Evolutionary conservation across 2,113 vertebrate genomes (phyloP), one percentile per base, ranked within the genome.

Genomic region (Chionodraco myersi): DNA sequence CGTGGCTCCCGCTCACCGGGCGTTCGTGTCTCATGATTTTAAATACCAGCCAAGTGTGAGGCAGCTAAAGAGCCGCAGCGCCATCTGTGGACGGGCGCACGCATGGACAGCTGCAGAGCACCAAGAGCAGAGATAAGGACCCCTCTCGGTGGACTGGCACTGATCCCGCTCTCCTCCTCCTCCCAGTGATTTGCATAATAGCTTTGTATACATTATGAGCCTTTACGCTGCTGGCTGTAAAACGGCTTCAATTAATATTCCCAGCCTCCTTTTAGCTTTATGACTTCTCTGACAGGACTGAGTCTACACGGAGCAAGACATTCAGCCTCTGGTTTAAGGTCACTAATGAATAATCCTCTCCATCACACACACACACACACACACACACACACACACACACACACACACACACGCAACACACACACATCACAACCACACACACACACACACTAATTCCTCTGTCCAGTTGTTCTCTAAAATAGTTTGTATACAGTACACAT

Each of bases 61-160:
- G 64, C 74, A 89, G 75, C 49, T 53, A 48, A 77, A 89, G 85
- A 79, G 45, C 90, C 85, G 91, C 90, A 95, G 82, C 90, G 18
- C 92, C 93, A 93, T 91, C 94, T 93, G 84, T 90, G 77, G 93
- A 59, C 11, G 0, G 48, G 0, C 2, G 13, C 0, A 0, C 8
- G 52, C 9, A 51, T 62, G 30, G 66, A 52, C 74, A 71, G 58
- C 64, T 18, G 48, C 18, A 44, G 44, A 59, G 36, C 26, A 0
- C 67, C 3, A 41, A 30, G 26, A 30, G 26, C 18, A n/a, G 5
- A 41, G 3, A 34, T 11, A 23, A 30, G n/a, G 41, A 30, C 34
- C 10, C 41, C 48, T 60, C 72, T 54, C 51, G 5, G 15, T 12
- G 45, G 71, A 87, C 67, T 56, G 61, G 57, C 57, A 61, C 14